A percentile compares a stretch with the other conserved stretches of the same genome.
Conservation (phyloP, 2,888 invertebrate genomes). For the Cinara cedri region DNA sequence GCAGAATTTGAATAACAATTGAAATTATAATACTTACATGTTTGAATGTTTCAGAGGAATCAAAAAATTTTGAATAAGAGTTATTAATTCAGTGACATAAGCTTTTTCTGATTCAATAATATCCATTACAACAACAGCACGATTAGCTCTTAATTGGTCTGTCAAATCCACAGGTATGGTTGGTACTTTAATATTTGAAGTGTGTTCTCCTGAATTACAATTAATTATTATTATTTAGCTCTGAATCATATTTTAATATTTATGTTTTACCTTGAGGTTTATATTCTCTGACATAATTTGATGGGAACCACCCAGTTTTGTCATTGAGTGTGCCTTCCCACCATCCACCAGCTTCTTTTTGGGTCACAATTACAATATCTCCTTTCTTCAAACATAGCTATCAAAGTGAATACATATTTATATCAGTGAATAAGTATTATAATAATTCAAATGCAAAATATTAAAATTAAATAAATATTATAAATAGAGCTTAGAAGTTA, state of each 20-base stretch:
- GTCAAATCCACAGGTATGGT: conserved; percentile 60
- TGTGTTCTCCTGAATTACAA: conserved; percentile 52
- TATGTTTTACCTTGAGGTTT: conserved; percentile 68
- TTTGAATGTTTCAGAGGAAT: conserved; percentile 85
- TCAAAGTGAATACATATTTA: conserved; percentile 60
- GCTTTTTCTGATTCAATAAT: conserved; percentile 90
- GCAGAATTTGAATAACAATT: neutral
- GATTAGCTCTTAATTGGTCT: conserved; percentile 73
- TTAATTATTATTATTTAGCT: neutral
- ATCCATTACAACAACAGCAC: conserved; percentile 85
- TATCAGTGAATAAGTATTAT: neutral
- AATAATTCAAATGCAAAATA: neutral
- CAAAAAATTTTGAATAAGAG: conserved; percentile 82
- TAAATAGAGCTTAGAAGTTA: too few relatives aligned
- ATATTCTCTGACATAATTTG: conserved; percentile 93
- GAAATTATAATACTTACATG: conserved; percentile 71
- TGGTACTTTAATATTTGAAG: conserved; percentile 33
- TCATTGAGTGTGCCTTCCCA: conserved; percentile 98
- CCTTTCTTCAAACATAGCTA: conserved; percentile 93
- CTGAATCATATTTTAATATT: neutral
- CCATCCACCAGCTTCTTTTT: conserved; percentile 96
- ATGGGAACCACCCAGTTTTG: conserved; percentile 98
- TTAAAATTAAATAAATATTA: neutral
- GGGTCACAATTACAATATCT: conserved; percentile 95
- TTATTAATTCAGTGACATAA: conserved; percentile 88